A percentile compares a stretch with the other conserved stretches of the same genome.
Evolutionary conservation across 2,113 vertebrate genomes (phyloP).

Genomic region (Eleginops maclovinus): DNA sequence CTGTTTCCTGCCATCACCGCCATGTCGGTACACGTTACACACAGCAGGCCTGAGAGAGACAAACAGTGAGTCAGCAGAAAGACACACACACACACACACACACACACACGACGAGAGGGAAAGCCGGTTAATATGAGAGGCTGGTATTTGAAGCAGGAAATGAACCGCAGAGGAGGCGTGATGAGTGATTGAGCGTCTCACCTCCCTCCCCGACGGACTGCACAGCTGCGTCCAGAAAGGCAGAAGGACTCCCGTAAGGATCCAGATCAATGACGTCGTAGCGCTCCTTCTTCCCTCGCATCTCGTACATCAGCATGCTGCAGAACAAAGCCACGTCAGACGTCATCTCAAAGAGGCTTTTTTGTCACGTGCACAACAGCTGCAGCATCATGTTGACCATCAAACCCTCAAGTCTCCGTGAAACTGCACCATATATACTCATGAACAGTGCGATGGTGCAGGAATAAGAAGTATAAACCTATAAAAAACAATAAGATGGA

Average conservation of each 20-base stretch:
- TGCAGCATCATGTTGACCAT: no score
- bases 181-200: slow-evolving; percentile 70
- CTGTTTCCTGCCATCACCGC: slow-evolving; percentile 93
- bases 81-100: no score
- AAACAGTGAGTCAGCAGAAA: background rate
- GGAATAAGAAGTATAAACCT: no score
- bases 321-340: background rate
- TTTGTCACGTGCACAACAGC: no score
- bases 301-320: slow-evolving; percentile 90
- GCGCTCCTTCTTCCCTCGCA: slow-evolving; percentile 80
- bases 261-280: slow-evolving; percentile 95
- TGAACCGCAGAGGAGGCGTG: no score
- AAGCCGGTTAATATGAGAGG: no score
- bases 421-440: no score
- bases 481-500: no score
- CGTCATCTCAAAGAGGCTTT: no score
- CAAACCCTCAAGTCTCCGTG: no score
- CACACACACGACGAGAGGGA: no score
- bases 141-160: background rate
- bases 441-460: no score
- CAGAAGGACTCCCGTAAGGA: slow-evolving; percentile 91
- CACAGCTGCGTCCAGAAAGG: slow-evolving; percentile 91
- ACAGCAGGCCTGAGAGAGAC: slow-evolving; percentile 86
- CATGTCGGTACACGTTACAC: slow-evolving; percentile 95
- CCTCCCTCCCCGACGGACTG: slow-evolving; percentile 93